Conservation (phyloP, 2,797 vertebrate genomes). For the Huso huso region DNA sequence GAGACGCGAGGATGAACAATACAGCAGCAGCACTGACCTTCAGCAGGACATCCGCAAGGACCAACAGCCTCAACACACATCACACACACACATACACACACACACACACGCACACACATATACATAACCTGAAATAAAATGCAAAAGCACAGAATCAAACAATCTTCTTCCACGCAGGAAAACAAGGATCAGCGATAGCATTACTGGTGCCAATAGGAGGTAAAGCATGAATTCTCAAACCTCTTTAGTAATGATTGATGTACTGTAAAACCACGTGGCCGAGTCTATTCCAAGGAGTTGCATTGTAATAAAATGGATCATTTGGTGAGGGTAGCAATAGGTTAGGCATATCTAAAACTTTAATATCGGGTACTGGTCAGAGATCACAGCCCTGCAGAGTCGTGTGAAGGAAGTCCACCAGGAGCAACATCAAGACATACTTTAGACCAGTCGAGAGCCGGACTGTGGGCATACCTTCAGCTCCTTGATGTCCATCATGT, state of each 20-base stretch:
- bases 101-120: background rate
- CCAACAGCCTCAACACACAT: conserved; percentile 11
- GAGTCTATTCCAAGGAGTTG: no score
- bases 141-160: no score
- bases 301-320: no score
- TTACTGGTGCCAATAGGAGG: no score
- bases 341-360: background rate
- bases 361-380: background rate
- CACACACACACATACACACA: conserved; percentile 8
- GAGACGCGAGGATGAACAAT: background rate
- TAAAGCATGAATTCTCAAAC: no score
- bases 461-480: conserved; percentile 64
- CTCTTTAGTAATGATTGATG: no score
- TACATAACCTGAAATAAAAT: background rate
- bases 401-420: background rate
- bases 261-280: no score
- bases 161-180: no score
- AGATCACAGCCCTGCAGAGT: background rate
- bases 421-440: background rate
- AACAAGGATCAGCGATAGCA: no score
- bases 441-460: background rate
- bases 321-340: no score
- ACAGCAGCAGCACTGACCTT: background rate
- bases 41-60: no score
- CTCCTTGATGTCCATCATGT: conserved; percentile 44